Conservation (phyloP, 2,113 vertebrate species). For the Machaerirhynchus nigripectus region DNA sequence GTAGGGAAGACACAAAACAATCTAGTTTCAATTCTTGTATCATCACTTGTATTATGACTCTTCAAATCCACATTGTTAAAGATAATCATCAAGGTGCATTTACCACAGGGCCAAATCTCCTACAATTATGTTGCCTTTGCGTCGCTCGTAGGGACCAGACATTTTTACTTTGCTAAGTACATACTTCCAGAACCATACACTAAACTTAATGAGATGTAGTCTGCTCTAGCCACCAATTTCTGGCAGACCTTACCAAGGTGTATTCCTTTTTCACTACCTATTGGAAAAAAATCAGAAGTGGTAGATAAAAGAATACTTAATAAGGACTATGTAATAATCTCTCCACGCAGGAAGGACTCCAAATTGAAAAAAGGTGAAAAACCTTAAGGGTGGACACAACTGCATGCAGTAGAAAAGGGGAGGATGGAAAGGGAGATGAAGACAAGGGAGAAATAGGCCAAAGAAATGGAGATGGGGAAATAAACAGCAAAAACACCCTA, state of each 20-base stretch:
- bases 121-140: not conserved
- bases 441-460: not conserved
- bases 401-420: not conserved
- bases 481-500: not conserved
- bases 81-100: not conserved
- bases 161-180: not conserved
- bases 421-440: not conserved
- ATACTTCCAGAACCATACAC: not conserved
- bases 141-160: accelerated
- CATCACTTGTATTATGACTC: not conserved
- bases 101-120: not conserved
- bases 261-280: not conserved
- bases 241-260: not conserved
- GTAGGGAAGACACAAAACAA: not conserved
- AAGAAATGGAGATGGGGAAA: not conserved
- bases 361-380: not conserved
- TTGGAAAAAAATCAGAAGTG: not conserved
- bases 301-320: not conserved
- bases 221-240: not conserved
- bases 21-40: not conserved
- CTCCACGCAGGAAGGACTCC: not conserved
- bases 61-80: not conserved
- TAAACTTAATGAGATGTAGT: not conserved
- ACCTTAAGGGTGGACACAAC: not conserved
- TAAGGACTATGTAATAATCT: not conserved